Conservation (phyloP, 2,888 invertebrate genomes). For the Metallyticus violacea region DNA sequence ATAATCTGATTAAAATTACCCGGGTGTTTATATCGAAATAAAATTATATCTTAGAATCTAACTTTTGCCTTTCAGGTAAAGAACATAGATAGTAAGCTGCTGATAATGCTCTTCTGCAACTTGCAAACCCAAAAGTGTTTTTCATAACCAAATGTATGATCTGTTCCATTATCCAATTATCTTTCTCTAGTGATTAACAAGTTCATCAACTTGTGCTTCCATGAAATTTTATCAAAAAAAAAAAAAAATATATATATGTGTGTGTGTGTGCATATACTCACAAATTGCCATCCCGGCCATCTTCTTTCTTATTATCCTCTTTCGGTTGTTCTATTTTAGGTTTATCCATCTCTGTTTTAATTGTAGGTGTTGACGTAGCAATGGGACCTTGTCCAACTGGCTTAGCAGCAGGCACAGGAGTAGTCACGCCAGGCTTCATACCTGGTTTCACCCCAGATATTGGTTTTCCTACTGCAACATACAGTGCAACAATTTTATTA, state of each 20-base stretch:
- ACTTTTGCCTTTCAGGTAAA: no score
- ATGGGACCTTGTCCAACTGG: constrained; percentile 34
- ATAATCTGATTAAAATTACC: no score
- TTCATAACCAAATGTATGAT: no score
- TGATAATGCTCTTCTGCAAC: not conserved
- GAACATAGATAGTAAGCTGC: not conserved
- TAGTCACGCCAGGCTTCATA: not conserved
- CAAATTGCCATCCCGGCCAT: constrained; percentile 79
- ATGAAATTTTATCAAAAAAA: no score
- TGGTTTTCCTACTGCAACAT: not conserved
- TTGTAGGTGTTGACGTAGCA: constrained; percentile 40
- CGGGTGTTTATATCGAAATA: no score
- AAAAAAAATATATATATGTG: no score
- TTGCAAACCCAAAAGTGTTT: no score
- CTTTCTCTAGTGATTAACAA: no score
- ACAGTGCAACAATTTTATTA: not conserved
- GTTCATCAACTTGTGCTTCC: no score
- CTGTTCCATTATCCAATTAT: no score
- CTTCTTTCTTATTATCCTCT: constrained; percentile 60
- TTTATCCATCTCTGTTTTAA: constrained; percentile 37
- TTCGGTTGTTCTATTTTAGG: constrained; percentile 43
- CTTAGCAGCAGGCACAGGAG: constrained; percentile 34
- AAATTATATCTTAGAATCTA: no score
- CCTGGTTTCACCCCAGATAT: constrained; percentile 12
- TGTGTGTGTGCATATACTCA: constrained; percentile 49